phyloP scores from a whole-genome alignment of 2,888 invertebrate species.

The Drosophila falleni region DNA sequence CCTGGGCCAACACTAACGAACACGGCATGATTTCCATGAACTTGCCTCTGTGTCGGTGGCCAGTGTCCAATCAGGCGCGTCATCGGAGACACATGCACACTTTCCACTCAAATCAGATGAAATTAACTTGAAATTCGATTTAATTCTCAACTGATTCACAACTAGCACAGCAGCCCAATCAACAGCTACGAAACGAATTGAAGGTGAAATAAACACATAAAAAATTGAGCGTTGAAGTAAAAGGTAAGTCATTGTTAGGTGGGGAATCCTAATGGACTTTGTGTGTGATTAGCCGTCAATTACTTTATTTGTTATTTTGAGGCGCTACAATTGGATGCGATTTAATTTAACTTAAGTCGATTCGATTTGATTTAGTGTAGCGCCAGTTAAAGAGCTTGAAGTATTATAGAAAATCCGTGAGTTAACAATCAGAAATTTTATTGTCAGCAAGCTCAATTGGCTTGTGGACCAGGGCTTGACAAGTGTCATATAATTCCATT shows the following conservation, averaged over 20 bases:
- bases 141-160: constrained; percentile 39
- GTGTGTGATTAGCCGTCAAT: constrained; percentile 73
- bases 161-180: constrained; percentile 27
- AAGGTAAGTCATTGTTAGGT: not conserved
- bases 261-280: constrained; percentile 41
- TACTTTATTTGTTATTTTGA: constrained; percentile 68
- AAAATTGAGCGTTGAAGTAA: constrained; percentile 24
- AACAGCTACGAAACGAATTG: constrained; percentile 16
- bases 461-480: not conserved
- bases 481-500: constrained; percentile 16
- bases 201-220: constrained; percentile 29
- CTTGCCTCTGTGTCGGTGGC: constrained; percentile 26
- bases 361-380: constrained; percentile 24
- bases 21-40: constrained; percentile 41
- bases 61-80: constrained; percentile 48
- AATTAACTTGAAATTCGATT: constrained; percentile 47
- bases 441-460: constrained; percentile 9
- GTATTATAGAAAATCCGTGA: constrained; percentile 19
- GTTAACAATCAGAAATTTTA: constrained; percentile 12
- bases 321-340: constrained; percentile 18
- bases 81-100: constrained; percentile 35
- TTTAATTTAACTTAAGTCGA: constrained; percentile 25
- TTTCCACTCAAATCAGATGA: constrained; percentile 13
- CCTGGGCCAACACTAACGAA: constrained; percentile 39
- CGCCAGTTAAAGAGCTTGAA: constrained; percentile 39